Base-by-base conservation (phyloP, 2,797 vertebrate genomes). In the Sebastes taczanowskii region DNA sequence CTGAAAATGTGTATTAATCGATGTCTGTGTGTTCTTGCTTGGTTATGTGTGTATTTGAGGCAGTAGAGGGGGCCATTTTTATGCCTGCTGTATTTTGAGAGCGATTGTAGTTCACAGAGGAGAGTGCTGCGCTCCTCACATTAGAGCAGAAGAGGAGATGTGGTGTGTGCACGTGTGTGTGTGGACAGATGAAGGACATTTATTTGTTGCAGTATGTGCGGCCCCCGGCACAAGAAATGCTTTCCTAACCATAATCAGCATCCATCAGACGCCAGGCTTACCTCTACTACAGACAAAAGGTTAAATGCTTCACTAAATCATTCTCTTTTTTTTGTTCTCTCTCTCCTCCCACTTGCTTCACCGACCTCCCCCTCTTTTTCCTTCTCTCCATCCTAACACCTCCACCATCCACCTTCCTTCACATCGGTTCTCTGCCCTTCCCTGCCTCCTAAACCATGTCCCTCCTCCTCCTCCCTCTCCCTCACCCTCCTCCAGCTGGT, bases 401-500 rank as follows among this genome's bases (percentile, higher is more conserved):
- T 71, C 32, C 69, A 7, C 65, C 8, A 5, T 35, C 32, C 25
- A 7, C 63, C 22, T 25, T 7, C 46, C 27, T 53, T 14, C 30
- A 56, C 71, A 42, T 27, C 60, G 29, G 6, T 22, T 35, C 74
- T 38, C 23, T 32, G 5, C 52, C 29, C 61, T 35, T 61, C 27
- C 52, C 53, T 38, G 18, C 29, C 16, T 46, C 49, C 60, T 23
- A 18, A 71, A 78, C 70, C 35, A 27, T 68, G 6, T 29, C 59
- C 52, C 35, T 10, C 71, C 14, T 22, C 56, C 14, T 38, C 71
- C 11, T 49, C 71, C n/a, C 32, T 34, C 10, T 20, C 7, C 77
- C 18, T 66, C 22, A 5, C 5, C 69, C 18, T 71, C 7, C 76
- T 81, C 84, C 91, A 99, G 98, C 94, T 99, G 93, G 98, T 99